These are phyloP conservation scores for Chrysomela aeneicollis DNA, from an alignment of 2,888 invertebrate species.

Conservation along the genomic window DNA sequence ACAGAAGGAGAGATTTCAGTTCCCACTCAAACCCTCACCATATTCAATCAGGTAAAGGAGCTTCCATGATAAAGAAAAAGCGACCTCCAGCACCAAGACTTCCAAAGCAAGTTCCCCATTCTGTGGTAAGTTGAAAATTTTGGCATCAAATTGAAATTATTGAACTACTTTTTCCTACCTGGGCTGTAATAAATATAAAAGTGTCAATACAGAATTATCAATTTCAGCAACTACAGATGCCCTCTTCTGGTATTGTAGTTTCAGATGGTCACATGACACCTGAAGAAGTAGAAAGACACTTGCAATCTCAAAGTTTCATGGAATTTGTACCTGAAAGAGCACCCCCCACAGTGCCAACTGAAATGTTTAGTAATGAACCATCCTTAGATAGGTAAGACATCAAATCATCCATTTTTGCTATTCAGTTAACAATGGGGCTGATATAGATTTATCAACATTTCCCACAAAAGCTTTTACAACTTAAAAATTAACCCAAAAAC, in stretches of 20 bases:
- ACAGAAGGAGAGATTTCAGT: slow-evolving; percentile 53
- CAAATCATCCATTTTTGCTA: not conserved
- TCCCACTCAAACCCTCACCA: slow-evolving; percentile 46
- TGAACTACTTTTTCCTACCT: no score
- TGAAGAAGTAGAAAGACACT: slow-evolving; percentile 88
- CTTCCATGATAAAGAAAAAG: slow-evolving; percentile 64
- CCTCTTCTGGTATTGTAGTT: slow-evolving; percentile 63
- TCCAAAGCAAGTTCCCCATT: slow-evolving; percentile 57
- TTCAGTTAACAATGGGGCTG: not conserved
- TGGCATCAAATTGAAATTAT: not conserved
- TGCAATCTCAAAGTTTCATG: slow-evolving; percentile 84
- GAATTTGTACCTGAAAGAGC: slow-evolving; percentile 85
- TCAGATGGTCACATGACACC: slow-evolving; percentile 89
- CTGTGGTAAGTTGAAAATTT: slow-evolving; percentile 40
- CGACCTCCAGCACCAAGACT: slow-evolving; percentile 60
- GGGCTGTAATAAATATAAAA: no score
- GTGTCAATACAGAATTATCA: no score
- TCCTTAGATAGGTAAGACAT: slow-evolving; percentile 78
- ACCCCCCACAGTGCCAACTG: slow-evolving; percentile 88
- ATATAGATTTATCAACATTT: no score
- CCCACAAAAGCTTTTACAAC: no score
- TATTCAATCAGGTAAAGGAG: slow-evolving; percentile 59
- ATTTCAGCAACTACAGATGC: slow-evolving; percentile 63
- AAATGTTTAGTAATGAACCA: slow-evolving; percentile 95
- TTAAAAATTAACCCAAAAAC: not conserved